phyloP scores from a whole-genome alignment of 1,140 invertebrate species.

The Pachyrhynchus sulphureomaculatus region DNA sequence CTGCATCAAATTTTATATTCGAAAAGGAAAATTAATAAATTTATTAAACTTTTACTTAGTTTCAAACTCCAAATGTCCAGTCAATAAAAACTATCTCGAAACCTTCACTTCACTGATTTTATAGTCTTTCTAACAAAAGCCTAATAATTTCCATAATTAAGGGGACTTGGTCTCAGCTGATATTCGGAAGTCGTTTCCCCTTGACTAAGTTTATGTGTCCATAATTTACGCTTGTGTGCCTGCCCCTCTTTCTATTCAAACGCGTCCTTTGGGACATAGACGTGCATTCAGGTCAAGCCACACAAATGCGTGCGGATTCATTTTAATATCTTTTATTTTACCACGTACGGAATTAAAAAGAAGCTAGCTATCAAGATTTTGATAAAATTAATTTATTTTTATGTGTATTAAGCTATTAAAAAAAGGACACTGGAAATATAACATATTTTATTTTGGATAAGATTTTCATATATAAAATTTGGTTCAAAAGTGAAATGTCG shows the following conservation, averaged over 20 bases:
- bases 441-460: too few species aligned
- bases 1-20: too few species aligned
- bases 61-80: conserved; percentile 5
- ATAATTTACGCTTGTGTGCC: conserved; percentile 29
- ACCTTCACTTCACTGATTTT: conserved; percentile 24
- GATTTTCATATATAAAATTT: too few species aligned
- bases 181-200: conserved; percentile 27
- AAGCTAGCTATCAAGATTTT: too few species aligned
- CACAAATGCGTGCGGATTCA: background rate
- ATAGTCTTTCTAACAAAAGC: conserved; percentile 24
- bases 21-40: too few species aligned
- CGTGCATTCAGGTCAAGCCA: conserved; percentile 10
- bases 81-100: conserved; percentile 24
- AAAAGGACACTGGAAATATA: too few species aligned
- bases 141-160: conserved; percentile 30
- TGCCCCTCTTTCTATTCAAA: conserved; percentile 24
- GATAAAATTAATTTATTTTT: too few species aligned
- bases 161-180: conserved; percentile 26
- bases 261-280: background rate
- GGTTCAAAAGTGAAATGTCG: too few species aligned
- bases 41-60: too few species aligned
- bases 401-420: too few species aligned
- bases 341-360: too few species aligned
- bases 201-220: conserved; percentile 28
- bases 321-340: too few species aligned